phyloP scores from a whole-genome alignment of 2,797 vertebrate species.

The Hybognathus amarus region DNA sequence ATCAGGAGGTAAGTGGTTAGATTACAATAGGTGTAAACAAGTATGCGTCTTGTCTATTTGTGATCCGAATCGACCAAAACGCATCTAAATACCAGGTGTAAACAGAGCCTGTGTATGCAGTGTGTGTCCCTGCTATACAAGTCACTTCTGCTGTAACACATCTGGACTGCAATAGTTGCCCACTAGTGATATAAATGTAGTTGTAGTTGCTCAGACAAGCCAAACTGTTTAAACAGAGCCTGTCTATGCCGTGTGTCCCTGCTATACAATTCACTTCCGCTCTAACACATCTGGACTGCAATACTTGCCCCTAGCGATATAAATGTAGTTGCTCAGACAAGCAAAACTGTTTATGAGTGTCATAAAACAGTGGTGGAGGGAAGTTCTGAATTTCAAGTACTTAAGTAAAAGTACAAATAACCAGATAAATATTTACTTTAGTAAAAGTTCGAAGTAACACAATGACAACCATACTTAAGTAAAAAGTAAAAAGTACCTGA shows the following conservation, averaged over 20 bases:
- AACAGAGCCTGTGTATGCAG: not conserved
- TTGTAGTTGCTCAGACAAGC: conserved; percentile 21
- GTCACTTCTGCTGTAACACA: not conserved
- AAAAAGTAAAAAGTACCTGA: too few species aligned
- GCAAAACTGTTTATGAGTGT: not conserved
- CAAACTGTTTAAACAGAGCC: not conserved
- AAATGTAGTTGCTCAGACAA: conserved; percentile 18
- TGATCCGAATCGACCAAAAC: too few species aligned
- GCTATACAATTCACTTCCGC: not conserved
- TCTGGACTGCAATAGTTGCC: not conserved
- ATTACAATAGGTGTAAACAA: too few species aligned
- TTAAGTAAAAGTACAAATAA: too few species aligned
- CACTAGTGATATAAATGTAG: not conserved
- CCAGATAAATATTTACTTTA: too few species aligned
- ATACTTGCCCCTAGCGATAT: conserved; percentile 5
- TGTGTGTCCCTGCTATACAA: not conserved
- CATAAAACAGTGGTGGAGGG: too few species aligned
- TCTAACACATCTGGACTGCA: not conserved
- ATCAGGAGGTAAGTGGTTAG: too few species aligned
- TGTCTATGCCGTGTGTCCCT: not conserved
- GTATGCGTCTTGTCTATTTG: too few species aligned
- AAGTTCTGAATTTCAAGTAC: too few species aligned
- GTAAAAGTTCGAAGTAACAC: too few species aligned
- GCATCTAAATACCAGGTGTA: too few species aligned
- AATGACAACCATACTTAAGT: too few species aligned